Evolutionary conservation across 2,888 invertebrate species (phyloP).

Genomic region (Sphaerophoria taeniata): DNA sequence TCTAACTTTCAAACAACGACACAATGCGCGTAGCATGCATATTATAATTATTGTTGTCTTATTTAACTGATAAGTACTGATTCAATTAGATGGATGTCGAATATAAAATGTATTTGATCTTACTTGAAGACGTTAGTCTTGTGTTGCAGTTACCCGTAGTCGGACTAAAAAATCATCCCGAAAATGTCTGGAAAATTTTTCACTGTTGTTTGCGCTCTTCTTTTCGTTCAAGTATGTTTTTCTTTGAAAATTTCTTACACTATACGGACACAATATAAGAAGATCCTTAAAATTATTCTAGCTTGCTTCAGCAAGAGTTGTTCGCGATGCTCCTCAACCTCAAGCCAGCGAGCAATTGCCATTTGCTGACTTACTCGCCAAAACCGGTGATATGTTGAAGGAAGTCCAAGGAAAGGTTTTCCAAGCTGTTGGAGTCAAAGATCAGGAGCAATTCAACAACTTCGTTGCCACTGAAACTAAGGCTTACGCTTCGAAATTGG

Average conservation of each 20-base stretch:
- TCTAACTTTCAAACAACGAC: conserved; percentile 30
- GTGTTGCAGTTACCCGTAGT: conserved; percentile 58
- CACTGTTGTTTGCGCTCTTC: conserved; percentile 55
- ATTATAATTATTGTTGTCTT: conserved; percentile 52
- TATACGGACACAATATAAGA: not conserved
- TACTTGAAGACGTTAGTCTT: conserved; percentile 60
- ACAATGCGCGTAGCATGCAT: conserved; percentile 52
- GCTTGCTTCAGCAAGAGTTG: conserved; percentile 62
- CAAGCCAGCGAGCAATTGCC: conserved; percentile 11
- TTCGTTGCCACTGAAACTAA: conserved; percentile 42
- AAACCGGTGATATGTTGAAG: conserved; percentile 38
- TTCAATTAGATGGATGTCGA: conserved; percentile 58
- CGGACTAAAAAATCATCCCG: conserved; percentile 41
- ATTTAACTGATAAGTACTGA: conserved; percentile 66
- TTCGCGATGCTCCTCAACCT: conserved; percentile 63
- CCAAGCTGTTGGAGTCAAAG: conserved; percentile 52
- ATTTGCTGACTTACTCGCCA: conserved; percentile 43
- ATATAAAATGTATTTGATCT: conserved; percentile 68
- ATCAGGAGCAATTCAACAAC: conserved; percentile 55
- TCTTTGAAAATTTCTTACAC: not conserved
- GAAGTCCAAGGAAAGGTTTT: conserved; percentile 45
- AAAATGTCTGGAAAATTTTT: conserved; percentile 69
- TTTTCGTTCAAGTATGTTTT: conserved; percentile 63
- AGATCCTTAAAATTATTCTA: conserved; percentile 16
- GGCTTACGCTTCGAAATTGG: conserved; percentile 32